Evolutionary conservation across 2,888 invertebrate species (phyloP), one percentile per base, ranked within the genome.

Genomic region (Drosophila seclusa): DNA sequence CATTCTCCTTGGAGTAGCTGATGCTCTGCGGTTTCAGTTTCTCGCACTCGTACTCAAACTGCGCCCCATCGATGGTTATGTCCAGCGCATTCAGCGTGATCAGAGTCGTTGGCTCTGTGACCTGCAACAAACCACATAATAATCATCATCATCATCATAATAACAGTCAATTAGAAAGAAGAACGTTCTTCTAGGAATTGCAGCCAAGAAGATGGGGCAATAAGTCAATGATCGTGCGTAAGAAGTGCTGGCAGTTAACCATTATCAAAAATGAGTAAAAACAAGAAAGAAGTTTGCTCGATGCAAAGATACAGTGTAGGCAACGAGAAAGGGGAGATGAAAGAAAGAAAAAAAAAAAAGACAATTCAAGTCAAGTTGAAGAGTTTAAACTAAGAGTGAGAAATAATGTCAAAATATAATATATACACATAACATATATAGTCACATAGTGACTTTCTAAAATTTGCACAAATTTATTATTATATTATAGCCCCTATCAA

Each of bases 1-100:
- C 97, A 87, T 96, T 95, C 29, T 95, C 94, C 6, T 91, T 81
- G 21, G 92, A 91, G 55, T 92, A 92, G n/a, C 61, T 73, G 38
- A 93, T 88, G 50, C 87, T 79, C 40, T 80, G 78, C 0, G 91
- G 80, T 58, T 90, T 82, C 11, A 93, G 60, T 16, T 82, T 86
- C 73, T 94, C 94, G 82, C 94, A 94, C 55, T 94, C 93, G 27
- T 93, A 93, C 73, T 94, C 92, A 63, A 96, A 93, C 79, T 93
- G 93, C n/a, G 95, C 96, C 76, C 94, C 94, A 70, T 94, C 94
- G 60, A 98, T 94, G 67, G 94, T 94, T 82, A 98, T 95, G 89
- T 98, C 97, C 89, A 96, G 93, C 63, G 96, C 95, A 93, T 98
- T 97, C 68, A 98, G 94, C 70, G 95, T 94, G 83, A 98, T 95